Evolutionary conservation across 2,888 invertebrate species (phyloP).

Genomic region (Cryptus viduatorius): DNA sequence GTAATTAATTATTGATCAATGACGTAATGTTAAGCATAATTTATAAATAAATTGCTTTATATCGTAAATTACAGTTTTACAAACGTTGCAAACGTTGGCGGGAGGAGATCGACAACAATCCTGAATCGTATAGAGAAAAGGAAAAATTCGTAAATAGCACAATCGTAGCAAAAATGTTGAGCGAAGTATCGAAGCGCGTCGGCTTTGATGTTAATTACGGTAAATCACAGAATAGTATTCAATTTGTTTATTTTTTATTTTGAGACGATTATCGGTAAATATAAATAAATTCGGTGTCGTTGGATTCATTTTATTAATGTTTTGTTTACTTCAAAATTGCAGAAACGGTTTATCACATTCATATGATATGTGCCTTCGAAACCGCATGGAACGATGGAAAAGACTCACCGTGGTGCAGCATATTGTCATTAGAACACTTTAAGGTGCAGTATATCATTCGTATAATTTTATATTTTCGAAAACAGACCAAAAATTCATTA

Average conservation of each 20-base stretch:
- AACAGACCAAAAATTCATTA: background rate
- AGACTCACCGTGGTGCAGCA: slow-evolving; percentile 92
- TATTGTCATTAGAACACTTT: slow-evolving; percentile 88
- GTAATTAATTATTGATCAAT: background rate
- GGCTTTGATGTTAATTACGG: slow-evolving; percentile 86
- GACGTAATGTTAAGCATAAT: background rate
- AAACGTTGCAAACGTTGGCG: slow-evolving; percentile 91
- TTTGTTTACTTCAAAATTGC: slow-evolving; percentile 72
- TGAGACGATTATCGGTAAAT: background rate
- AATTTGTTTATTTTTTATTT: slow-evolving; percentile 4
- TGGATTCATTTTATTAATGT: slow-evolving; percentile 25
- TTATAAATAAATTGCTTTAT: background rate
- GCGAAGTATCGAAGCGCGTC: slow-evolving; percentile 87
- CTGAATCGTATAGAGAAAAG: slow-evolving; percentile 87
- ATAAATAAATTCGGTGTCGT: slow-evolving; percentile 22
- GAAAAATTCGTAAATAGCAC: slow-evolving; percentile 86
- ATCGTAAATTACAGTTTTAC: slow-evolving; percentile 89
- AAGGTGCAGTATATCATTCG: slow-evolving; percentile 84
- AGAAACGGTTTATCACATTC: slow-evolving; percentile 89
- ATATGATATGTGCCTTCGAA: slow-evolving; percentile 92
- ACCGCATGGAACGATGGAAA: slow-evolving; percentile 90
- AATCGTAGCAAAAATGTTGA: slow-evolving; percentile 87
- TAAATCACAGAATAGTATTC: slow-evolving; percentile 62
- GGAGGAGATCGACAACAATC: slow-evolving; percentile 89
- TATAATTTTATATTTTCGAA: background rate